Evolutionary conservation across 2,888 invertebrate species (phyloP).

Genomic region (Amphimallon solstitiale): DNA sequence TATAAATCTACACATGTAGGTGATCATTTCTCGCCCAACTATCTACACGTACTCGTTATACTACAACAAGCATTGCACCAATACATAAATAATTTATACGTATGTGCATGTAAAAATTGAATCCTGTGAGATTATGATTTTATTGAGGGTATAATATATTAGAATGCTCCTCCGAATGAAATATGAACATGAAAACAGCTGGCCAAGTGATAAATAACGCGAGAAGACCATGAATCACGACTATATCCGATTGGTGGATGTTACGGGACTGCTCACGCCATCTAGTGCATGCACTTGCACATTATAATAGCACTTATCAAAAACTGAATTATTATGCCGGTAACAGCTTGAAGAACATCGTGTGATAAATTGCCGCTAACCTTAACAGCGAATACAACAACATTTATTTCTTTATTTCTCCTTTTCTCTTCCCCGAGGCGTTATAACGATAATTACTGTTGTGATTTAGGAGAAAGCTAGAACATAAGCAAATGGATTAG

Average conservation of each 20-base stretch:
- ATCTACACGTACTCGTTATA: not conserved
- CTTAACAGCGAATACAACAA: conserved; percentile 1
- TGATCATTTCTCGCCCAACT: conserved; percentile 14
- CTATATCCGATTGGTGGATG: conserved; percentile 41
- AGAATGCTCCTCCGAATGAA: conserved; percentile 41
- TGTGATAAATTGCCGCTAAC: conserved; percentile 25
- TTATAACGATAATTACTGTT: conserved; percentile 11
- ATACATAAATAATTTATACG: conserved; percentile 23
- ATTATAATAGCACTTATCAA: conserved; percentile 42
- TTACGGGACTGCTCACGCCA: conserved; percentile 42
- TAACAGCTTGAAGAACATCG: conserved; percentile 37
- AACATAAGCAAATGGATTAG: no score
- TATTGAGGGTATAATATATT: conserved; percentile 43
- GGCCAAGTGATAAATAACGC: conserved; percentile 46
- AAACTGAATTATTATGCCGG: conserved; percentile 38
- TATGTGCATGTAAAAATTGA: conserved; percentile 36
- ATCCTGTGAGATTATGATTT: conserved; percentile 40
- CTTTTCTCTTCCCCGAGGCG: not conserved
- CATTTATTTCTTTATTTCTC: not conserved
- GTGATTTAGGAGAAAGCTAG: not conserved
- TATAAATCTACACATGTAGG: conserved; percentile 13
- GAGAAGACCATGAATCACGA: conserved; percentile 44
- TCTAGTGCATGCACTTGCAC: conserved; percentile 43
- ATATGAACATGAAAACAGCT: conserved; percentile 47
- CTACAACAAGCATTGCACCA: not conserved